These are phyloP conservation scores for Oostethus manadensis DNA, from an alignment of 2,113 vertebrate genomes.

Conservation along the genomic window DNA sequence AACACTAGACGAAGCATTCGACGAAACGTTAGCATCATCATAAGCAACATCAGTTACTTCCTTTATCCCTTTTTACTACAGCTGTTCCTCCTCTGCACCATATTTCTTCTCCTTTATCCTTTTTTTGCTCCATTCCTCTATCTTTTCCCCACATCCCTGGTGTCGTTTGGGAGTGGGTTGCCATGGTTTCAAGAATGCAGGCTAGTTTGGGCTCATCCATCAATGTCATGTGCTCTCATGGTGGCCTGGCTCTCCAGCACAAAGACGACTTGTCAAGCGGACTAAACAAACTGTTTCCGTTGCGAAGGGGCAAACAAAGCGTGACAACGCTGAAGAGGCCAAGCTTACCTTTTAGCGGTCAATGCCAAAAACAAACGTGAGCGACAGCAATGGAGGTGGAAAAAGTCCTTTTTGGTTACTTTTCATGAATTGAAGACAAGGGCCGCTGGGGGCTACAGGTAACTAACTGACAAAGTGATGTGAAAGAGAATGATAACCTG, in stretches of 20 bases:
- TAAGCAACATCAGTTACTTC: neutral
- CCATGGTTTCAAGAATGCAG: constrained; percentile 57
- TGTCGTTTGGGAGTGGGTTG: constrained; percentile 27
- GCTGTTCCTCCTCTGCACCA: neutral
- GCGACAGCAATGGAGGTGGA: neutral
- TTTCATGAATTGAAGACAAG: too few species aligned
- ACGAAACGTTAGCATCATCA: neutral
- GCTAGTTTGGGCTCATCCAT: constrained; percentile 66
- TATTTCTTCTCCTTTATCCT: neutral
- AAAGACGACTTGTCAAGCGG: constrained; percentile 58
- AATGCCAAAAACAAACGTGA: constrained; percentile 6
- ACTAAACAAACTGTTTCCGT: constrained; percentile 65
- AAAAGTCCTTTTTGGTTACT: too few species aligned
- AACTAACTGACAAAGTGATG: too few species aligned
- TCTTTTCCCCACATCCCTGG: neutral
- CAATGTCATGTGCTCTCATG: constrained; percentile 61
- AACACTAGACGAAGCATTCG: constrained; percentile 74
- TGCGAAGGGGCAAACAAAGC: constrained; percentile 45
- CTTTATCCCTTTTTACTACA: neutral
- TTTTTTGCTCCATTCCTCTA: neutral
- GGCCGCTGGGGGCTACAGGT: too few species aligned
- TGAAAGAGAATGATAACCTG: too few species aligned
- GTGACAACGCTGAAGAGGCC: constrained; percentile 38
- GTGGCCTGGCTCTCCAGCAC: constrained; percentile 49
- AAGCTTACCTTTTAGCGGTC: constrained; percentile 33